Evolutionary conservation across 2,113 vertebrate genomes (phyloP), one percentile per base, ranked within the genome.

Genomic region (Camelus bactrianus): DNA sequence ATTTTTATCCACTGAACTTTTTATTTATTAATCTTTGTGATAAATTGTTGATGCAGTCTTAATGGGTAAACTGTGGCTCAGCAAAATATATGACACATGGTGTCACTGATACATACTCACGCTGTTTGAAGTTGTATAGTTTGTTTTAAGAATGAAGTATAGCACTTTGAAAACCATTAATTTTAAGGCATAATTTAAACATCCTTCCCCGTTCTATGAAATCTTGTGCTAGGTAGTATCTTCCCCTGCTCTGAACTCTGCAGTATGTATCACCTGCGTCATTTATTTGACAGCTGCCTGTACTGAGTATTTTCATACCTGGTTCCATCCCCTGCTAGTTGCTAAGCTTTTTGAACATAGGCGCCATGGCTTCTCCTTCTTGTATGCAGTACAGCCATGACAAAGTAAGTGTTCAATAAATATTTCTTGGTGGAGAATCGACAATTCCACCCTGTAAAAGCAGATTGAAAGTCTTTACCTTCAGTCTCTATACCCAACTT

Each of bases 331-430:
- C 1, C 76, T 8, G 28, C 17, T 84, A 38, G 32, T 65, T 75
- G 10, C 60, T 81, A 56, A 88, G 4, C 19, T 84, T 80, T 52
- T 46, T 28, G n/a, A 38, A 69, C 9, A 16, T 4, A 64, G 65
- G 8, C 5, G 0, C 65, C 22, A 30, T 32, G 16, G 11, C 16
- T 32, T 72, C 46, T 70, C 14, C 1, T 46, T 69, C 67, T 17
- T 92, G 15, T 77, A 14, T 30, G 14, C 32, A 46, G 35, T 7
- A 22, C 14, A 32, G 17, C 9, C 2, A 1, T 50, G 76, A 48
- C 22, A 26, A 90, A 94, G 52, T 86, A 97, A 64, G 15, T 97
- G 93, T 79, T 95, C 89, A 86, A 54, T 94, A 95, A 95, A 96
- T 70, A 42, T 35, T 69, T 65, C 38, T 35, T 82, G 46, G 70